Conservation (phyloP, 2,797 vertebrate genomes). For the Tragopan temminckii region DNA sequence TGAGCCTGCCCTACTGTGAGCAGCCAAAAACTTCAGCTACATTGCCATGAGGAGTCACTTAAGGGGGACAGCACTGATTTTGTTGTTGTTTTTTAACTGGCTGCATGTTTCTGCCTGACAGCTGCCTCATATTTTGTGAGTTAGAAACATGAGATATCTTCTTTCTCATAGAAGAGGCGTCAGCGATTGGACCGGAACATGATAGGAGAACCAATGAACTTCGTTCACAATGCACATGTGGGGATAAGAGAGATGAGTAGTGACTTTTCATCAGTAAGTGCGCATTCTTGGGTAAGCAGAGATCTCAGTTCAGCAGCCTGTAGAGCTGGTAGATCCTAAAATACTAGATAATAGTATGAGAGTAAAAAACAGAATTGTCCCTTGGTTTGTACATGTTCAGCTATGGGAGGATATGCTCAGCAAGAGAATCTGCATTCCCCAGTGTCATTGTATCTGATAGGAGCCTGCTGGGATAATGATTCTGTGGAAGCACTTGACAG, state of each 20-base stretch:
- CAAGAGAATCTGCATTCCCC: background rate
- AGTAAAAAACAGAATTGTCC: background rate
- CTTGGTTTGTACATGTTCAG: background rate
- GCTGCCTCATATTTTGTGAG: background rate
- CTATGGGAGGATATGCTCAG: background rate
- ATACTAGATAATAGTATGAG: background rate
- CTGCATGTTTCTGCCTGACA: background rate
- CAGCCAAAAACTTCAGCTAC: background rate
- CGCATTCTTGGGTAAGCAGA: background rate
- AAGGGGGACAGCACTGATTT: background rate
- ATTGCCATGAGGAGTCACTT: background rate
- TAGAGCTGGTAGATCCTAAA: background rate
- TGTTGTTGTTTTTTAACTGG: background rate
- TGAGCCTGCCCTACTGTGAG: background rate
- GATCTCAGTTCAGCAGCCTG: background rate
- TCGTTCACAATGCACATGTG: slow-evolving; percentile 90
- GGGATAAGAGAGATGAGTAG: slow-evolving; percentile 86
- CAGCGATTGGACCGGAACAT: slow-evolving; percentile 88
- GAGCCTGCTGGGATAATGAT: background rate
- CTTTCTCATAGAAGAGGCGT: slow-evolving; percentile 83
- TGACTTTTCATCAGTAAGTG: slow-evolving; percentile 82
- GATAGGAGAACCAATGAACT: slow-evolving; percentile 92
- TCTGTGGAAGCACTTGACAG: background rate
- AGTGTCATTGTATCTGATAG: background rate
- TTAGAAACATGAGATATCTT: background rate